Percentiles rank a stretch among this genome's conserved stretches.
These are phyloP conservation scores for Pollenia griseotomentosa DNA, from an alignment of 2,888 invertebrate species.

Conservation along the genomic window DNA sequence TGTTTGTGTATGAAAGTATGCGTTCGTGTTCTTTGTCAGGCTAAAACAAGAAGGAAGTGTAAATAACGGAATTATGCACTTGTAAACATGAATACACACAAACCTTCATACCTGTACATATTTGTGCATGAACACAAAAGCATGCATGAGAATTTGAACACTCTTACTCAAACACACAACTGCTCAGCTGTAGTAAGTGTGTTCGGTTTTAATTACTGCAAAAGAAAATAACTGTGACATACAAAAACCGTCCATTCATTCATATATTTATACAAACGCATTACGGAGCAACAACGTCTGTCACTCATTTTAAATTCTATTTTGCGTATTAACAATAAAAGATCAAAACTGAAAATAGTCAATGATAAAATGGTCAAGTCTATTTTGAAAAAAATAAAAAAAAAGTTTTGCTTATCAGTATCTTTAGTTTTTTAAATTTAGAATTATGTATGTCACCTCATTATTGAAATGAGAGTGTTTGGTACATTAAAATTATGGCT, in stretches of 20 bases:
- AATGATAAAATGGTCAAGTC: no score
- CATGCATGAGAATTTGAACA: constrained; percentile 2
- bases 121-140: constrained; percentile 18
- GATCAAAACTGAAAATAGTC: no score
- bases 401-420: no score
- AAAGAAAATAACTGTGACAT: constrained; percentile 30
- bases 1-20: neutral
- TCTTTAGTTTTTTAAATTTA: no score
- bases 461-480: no score
- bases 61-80: constrained; percentile 65
- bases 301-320: no score
- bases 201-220: constrained; percentile 61
- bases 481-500: no score
- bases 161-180: neutral
- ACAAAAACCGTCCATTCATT: constrained; percentile 1
- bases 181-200: neutral
- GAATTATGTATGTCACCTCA: no score
- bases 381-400: no score
- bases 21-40: constrained; percentile 44
- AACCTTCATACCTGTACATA: neutral
- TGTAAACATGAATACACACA: constrained; percentile 33
- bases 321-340: no score
- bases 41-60: constrained; percentile 60
- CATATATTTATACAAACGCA: no score
- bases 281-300: no score